Evolutionary conservation across 2,113 vertebrate species (phyloP).

Genomic region (Sorex fumeus): DNA sequence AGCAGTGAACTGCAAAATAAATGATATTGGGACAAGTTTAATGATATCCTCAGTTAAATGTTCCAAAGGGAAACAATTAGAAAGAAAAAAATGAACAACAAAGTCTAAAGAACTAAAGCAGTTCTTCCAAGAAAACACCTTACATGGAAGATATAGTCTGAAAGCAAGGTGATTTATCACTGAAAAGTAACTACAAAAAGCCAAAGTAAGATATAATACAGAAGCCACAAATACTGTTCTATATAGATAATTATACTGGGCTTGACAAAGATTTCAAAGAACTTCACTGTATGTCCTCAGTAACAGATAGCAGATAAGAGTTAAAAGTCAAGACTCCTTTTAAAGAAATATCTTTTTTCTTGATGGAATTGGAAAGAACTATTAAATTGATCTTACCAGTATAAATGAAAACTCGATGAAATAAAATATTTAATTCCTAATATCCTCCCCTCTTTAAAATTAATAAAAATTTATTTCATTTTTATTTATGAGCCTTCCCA

Average conservation of each 20-base stretch:
- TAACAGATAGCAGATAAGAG: background rate
- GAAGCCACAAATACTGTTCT: background rate
- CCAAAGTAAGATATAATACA: background rate
- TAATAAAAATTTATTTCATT: background rate
- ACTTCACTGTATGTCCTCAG: background rate
- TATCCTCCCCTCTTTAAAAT: background rate
- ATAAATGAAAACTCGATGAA: background rate
- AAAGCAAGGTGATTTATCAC: background rate
- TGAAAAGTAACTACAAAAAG: background rate
- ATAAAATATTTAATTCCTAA: slow-evolving; percentile 50
- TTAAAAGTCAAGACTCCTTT: background rate
- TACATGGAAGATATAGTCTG: background rate
- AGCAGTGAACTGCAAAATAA: slow-evolving; percentile 55
- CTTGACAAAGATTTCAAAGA: background rate
- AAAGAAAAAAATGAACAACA: background rate
- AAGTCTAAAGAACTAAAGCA: background rate
- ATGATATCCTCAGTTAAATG: background rate
- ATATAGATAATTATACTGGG: background rate
- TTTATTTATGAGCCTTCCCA: too few species aligned
- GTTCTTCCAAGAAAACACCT: slow-evolving; percentile 36
- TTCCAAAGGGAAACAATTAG: slow-evolving; percentile 19
- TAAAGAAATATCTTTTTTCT: background rate
- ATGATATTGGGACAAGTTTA: background rate
- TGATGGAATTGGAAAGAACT: background rate
- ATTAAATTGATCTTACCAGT: slow-evolving; percentile 7